Evolutionary conservation across 2,113 vertebrate genomes (phyloP).

Genomic region (Oryzias melastigma): DNA sequence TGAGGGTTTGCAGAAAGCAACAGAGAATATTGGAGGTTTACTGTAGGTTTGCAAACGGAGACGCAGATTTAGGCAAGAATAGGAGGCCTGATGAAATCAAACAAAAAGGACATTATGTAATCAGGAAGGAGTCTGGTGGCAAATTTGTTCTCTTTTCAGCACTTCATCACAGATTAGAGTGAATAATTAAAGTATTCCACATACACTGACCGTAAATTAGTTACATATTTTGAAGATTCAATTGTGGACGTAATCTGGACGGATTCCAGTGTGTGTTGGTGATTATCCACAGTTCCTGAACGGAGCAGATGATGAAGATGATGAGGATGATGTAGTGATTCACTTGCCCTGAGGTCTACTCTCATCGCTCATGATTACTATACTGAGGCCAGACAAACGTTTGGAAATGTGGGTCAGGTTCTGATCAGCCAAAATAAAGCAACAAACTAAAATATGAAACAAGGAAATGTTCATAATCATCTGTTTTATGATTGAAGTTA

Average conservation of each 20-base stretch:
- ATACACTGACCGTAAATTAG: background rate
- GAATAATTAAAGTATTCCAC: background rate
- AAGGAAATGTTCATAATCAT: background rate
- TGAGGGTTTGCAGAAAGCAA: conserved; percentile 10
- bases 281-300: conserved; percentile 3
- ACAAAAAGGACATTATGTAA: background rate
- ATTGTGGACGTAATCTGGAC: background rate
- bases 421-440: background rate
- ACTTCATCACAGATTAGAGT: background rate
- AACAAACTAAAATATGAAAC: no score
- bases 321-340: conserved; percentile 17
- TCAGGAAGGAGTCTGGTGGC: background rate
- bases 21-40: background rate
- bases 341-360: conserved; percentile 9
- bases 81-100: background rate
- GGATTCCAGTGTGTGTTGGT: background rate
- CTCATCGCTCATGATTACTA: conserved; percentile 5
- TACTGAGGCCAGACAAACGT: conserved; percentile 1
- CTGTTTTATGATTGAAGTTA: background rate
- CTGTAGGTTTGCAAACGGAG: background rate
- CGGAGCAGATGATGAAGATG: conserved; percentile 4
- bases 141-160: conserved; percentile 1
- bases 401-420: conserved; percentile 10
- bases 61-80: background rate
- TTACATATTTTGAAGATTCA: background rate